phyloP scores from a whole-genome alignment of 2,797 vertebrate species.

The Poeciliopsis turneri region DNA sequence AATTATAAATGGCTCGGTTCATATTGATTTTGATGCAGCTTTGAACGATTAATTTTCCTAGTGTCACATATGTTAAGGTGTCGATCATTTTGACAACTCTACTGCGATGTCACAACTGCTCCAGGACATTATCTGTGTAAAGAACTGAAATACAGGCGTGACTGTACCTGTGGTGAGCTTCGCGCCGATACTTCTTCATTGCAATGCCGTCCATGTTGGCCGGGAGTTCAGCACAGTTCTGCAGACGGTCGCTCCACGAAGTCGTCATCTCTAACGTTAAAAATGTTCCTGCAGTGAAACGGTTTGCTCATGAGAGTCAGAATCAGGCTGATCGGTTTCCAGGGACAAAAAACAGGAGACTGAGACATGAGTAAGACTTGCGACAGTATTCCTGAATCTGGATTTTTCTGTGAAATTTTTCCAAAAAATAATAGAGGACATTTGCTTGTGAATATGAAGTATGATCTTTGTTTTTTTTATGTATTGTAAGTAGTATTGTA shows the following conservation, averaged over 20 bases:
- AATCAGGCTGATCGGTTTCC: background rate
- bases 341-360: background rate
- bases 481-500: background rate
- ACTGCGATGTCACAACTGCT: background rate
- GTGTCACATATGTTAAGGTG: background rate
- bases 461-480: background rate
- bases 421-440: background rate
- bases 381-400: background rate
- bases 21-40: background rate
- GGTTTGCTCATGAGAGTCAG: background rate
- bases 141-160: background rate
- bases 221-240: constrained; percentile 92
- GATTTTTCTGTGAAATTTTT: background rate
- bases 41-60: background rate
- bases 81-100: background rate
- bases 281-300: constrained; percentile 33
- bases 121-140: background rate
- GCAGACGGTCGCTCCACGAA: constrained; percentile 96
- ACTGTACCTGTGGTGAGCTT: constrained; percentile 92
- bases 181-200: constrained; percentile 95
- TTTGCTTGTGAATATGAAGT: background rate
- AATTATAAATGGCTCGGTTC: no score
- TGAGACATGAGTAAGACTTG: background rate
- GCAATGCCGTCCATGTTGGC: constrained; percentile 94
- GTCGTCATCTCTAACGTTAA: constrained; percentile 85